phyloP scores from a whole-genome alignment of 2,797 vertebrate genomes.

The Falco naumanni region DNA sequence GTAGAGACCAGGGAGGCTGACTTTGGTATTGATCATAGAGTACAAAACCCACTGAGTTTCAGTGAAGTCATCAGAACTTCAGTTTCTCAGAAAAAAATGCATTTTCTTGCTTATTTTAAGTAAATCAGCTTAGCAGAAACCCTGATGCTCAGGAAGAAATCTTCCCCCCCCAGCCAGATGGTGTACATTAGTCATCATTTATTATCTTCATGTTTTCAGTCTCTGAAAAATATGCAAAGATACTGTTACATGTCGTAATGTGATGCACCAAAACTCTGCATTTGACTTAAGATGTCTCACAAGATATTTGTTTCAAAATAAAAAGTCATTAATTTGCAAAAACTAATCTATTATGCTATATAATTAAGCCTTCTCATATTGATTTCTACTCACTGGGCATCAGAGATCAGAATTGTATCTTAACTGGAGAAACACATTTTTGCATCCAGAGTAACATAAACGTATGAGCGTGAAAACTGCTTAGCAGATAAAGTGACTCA shows the following conservation, averaged over 20 bases:
- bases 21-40: neutral
- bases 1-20: neutral
- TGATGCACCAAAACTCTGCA: neutral
- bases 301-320: slow-evolving; percentile 11
- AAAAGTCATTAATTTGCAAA: slow-evolving; percentile 1
- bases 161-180: slow-evolving; percentile 28
- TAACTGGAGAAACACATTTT: neutral
- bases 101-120: slow-evolving; percentile 37
- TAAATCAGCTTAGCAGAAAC: slow-evolving; percentile 40
- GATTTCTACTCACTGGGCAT: neutral
- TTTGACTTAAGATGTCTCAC: neutral
- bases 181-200: slow-evolving; percentile 71
- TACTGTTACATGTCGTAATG: neutral
- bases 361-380: neutral
- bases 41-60: neutral
- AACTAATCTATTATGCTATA: neutral
- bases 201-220: slow-evolving; percentile 63
- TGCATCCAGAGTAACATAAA: neutral
- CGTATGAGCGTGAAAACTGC: neutral
- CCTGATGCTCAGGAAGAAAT: slow-evolving; percentile 15
- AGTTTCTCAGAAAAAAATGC: neutral
- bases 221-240: slow-evolving; percentile 55
- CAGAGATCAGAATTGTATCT: neutral
- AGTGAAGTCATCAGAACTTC: neutral
- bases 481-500: neutral